Evolutionary conservation across 2,797 vertebrate species (phyloP).

Genomic region (Dipus sagitta): DNA sequence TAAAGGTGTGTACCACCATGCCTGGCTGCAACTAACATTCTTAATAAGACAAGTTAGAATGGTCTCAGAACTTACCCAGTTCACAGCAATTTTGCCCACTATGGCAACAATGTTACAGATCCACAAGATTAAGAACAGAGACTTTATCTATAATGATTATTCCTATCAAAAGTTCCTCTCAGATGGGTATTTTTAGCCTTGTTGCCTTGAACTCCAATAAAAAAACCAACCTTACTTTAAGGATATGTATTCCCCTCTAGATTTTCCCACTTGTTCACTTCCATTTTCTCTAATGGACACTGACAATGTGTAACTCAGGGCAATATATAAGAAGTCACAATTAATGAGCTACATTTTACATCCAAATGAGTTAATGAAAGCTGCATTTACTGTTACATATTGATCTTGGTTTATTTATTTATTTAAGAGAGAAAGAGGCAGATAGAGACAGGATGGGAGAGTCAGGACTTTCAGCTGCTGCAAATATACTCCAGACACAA

Average conservation of each 20-base stretch:
- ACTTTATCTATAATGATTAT: constrained; percentile 71
- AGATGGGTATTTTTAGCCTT: constrained; percentile 71
- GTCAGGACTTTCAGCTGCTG: too few relatives aligned
- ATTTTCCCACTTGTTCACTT: constrained; percentile 76
- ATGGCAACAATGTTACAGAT: constrained; percentile 80
- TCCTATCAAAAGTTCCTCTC: constrained; percentile 77
- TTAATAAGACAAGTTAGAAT: constrained; percentile 83
- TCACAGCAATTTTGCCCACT: constrained; percentile 74
- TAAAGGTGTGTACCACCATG: too few relatives aligned
- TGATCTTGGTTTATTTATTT: constrained; percentile 26
- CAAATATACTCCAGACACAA: too few relatives aligned
- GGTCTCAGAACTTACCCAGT: constrained; percentile 73
- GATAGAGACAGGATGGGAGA: too few relatives aligned
- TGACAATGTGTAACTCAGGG: constrained; percentile 74
- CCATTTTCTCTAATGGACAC: constrained; percentile 79
- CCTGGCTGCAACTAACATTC: constrained; percentile 48
- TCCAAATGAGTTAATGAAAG: neutral
- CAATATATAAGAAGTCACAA: constrained; percentile 84
- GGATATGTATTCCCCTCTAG: constrained; percentile 25
- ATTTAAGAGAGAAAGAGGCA: too few relatives aligned
- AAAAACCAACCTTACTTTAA: constrained; percentile 67
- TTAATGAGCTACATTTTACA: constrained; percentile 79
- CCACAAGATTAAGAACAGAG: constrained; percentile 76
- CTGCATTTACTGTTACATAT: neutral
- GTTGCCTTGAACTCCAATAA: constrained; percentile 76